Conservation (phyloP, 2,797 vertebrate species). For the Danio albolineatus region DNA sequence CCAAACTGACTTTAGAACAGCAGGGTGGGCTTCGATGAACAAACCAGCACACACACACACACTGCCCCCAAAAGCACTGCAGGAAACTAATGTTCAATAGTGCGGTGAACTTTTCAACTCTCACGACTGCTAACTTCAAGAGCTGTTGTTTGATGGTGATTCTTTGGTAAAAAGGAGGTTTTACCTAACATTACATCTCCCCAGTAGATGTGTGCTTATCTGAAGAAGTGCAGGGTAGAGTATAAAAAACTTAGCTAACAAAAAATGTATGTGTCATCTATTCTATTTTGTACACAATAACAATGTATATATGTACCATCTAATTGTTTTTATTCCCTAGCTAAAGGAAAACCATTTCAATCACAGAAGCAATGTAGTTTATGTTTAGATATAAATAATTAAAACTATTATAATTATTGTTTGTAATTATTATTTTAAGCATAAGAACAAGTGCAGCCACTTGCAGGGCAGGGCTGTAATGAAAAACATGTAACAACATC, state of each 20-base stretch:
- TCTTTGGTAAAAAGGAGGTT: conserved; percentile 21
- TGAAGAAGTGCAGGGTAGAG: conserved; percentile 15
- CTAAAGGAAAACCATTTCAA: not conserved
- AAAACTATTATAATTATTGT: too few relatives aligned
- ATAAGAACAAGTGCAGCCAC: too few relatives aligned
- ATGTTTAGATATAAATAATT: too few relatives aligned
- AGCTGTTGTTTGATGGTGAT: conserved; percentile 37
- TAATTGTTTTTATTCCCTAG: not conserved
- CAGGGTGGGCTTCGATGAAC: conserved; percentile 61
- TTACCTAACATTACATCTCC: conserved; percentile 14
- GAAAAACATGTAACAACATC: too few relatives aligned
- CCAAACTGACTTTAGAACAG: conserved; percentile 76
- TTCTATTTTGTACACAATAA: not conserved
- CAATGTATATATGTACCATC: not conserved
- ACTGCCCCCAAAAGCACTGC: conserved; percentile 40
- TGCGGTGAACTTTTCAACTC: conserved; percentile 59
- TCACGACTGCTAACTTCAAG: conserved; percentile 19
- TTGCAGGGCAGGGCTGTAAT: too few relatives aligned
- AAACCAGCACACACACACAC: conserved; percentile 27
- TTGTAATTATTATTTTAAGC: too few relatives aligned
- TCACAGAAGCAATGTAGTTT: too few relatives aligned
- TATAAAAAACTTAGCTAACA: not conserved
- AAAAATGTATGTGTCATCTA: not conserved
- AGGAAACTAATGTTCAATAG: conserved; percentile 53
- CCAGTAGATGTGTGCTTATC: conserved; percentile 7